phyloP scores from a whole-genome alignment of 2,113 vertebrate species.

The Nibea coibor region DNA sequence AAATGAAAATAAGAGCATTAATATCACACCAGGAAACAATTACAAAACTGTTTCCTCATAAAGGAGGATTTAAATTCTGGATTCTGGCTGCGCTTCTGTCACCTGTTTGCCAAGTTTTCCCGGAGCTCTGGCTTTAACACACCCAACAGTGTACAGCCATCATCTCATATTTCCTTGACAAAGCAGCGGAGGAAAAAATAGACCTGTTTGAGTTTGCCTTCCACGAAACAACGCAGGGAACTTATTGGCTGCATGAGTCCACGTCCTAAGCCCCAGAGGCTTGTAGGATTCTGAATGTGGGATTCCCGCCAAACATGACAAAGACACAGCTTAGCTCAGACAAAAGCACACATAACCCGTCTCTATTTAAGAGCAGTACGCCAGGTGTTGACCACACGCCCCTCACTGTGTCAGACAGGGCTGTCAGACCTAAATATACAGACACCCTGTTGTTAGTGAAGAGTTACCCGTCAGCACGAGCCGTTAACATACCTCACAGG shows the following conservation, averaged over 20 bases:
- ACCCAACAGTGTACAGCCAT: constrained; percentile 11
- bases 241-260: not conserved
- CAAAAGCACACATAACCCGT: constrained; percentile 44
- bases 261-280: constrained; percentile 34
- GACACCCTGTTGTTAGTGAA: not conserved
- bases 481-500: constrained; percentile 45
- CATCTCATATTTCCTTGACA: constrained; percentile 41
- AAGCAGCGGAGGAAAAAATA: constrained; percentile 48
- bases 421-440: constrained; percentile 88
- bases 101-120: not conserved
- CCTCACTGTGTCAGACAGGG: not conserved
- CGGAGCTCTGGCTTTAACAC: not conserved
- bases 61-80: not conserved
- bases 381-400: constrained; percentile 41
- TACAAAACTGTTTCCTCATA: constrained; percentile 7
- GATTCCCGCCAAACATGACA: constrained; percentile 53
- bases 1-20: not conserved
- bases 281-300: constrained; percentile 38
- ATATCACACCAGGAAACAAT: not conserved
- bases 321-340: constrained; percentile 65
- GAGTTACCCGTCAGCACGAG: not conserved
- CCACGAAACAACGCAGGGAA: constrained; percentile 35
- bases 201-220: constrained; percentile 35
- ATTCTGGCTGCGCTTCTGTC: not conserved
- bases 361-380: constrained; percentile 57